Percentiles rank a stretch among this genome's conserved stretches.
Evolutionary conservation across 2,888 invertebrate genomes (phyloP).

Genomic region (Kuschelorhynchus macadamiae): DNA sequence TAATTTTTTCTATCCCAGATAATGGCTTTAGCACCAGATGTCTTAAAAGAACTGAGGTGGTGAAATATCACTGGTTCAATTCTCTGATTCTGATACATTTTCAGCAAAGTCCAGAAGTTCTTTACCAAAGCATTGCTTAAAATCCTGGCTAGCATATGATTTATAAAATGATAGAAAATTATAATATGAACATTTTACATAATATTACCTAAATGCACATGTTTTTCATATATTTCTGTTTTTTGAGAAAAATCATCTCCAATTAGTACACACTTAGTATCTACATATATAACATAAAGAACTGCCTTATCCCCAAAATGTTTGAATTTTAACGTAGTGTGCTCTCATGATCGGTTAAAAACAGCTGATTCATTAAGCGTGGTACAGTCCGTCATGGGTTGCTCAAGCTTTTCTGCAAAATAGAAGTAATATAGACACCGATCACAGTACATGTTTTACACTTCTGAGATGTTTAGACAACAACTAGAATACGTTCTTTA

Average conservation of each 20-base stretch:
- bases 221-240: conserved; percentile 13
- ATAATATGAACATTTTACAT: conserved; percentile 33
- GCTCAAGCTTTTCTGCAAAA: neutral
- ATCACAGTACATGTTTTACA: conserved; percentile 32
- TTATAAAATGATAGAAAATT: conserved; percentile 20
- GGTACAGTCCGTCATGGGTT: conserved; percentile 29
- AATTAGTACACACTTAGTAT: conserved; percentile 43
- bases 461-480: conserved; percentile 27
- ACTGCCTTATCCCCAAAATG: conserved; percentile 33
- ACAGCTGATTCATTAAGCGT: conserved; percentile 32
- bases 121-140: conserved; percentile 35
- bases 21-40: neutral
- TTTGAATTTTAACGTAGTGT: conserved; percentile 34
- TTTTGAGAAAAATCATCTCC: conserved; percentile 2
- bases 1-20: neutral
- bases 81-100: neutral
- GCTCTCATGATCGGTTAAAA: conserved; percentile 16
- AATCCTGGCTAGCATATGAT: conserved; percentile 22
- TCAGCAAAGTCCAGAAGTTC: conserved; percentile 16
- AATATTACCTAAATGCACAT: conserved; percentile 17
- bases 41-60: conserved; percentile 12
- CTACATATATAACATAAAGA: conserved; percentile 47
- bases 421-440: conserved; percentile 49
- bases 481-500: conserved; percentile 6
- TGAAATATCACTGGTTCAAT: conserved; percentile 11